Percentiles rank a stretch among this genome's conserved stretches.
phyloP scores from a whole-genome alignment of 2,113 vertebrate species.

The Typhlomys cinereus region DNA sequence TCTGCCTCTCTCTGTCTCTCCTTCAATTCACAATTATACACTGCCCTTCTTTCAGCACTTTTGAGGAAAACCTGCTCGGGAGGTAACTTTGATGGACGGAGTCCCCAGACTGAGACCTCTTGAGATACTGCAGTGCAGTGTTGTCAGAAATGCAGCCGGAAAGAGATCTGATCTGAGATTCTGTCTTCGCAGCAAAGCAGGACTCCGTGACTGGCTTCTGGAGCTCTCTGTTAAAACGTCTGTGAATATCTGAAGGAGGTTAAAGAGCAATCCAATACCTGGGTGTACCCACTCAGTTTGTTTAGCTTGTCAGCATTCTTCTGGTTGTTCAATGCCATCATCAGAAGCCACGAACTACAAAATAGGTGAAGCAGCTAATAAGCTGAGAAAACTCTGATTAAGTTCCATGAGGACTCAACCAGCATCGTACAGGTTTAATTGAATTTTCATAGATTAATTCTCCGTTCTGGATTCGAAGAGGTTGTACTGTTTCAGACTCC shows the following conservation, averaged over 20 bases:
- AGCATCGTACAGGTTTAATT: conserved; percentile 84
- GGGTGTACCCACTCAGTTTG: conserved; percentile 51
- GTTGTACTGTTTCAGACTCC: conserved; percentile 68
- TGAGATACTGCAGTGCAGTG: not conserved
- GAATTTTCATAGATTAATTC: conserved; percentile 85
- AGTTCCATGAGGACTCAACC: conserved; percentile 76
- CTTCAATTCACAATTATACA: no score
- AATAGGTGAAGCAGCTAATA: conserved; percentile 74
- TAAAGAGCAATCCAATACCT: conserved; percentile 4
- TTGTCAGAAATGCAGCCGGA: not conserved
- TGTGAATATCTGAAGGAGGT: conserved; percentile 2
- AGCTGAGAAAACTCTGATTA: conserved; percentile 80
- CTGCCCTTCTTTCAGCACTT: not conserved
- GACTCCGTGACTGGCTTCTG: not conserved
- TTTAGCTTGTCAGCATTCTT: conserved; percentile 57
- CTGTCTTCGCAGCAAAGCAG: no score
- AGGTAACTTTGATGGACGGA: not conserved
- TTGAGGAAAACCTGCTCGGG: not conserved
- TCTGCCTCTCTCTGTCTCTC: no score
- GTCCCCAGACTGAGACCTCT: not conserved
- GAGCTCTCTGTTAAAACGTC: conserved; percentile 3
- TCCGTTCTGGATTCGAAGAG: conserved; percentile 73
- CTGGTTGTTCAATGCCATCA: conserved; percentile 36
- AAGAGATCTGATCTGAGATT: not conserved
- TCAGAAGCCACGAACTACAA: conserved; percentile 61